Percentiles rank a stretch among this genome's conserved stretches.
Conservation (phyloP, 1,140 invertebrate species). For the Drosophila burlai region DNA sequence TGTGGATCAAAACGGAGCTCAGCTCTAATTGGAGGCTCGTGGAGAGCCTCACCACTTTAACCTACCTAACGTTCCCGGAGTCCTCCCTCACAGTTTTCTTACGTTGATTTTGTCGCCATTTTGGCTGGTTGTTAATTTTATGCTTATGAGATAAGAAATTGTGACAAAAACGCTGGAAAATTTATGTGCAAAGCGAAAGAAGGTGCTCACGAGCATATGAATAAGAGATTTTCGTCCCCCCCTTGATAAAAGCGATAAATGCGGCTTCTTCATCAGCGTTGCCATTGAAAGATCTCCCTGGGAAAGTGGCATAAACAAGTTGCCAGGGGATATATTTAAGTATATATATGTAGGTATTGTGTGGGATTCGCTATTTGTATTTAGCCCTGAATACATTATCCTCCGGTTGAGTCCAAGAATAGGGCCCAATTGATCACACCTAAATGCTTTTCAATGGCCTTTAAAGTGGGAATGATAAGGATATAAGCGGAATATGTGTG, state of each 20-base stretch:
- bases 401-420: constrained; percentile 1
- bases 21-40: too few relatives aligned
- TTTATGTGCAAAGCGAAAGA: constrained; percentile 48
- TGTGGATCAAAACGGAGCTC: too few relatives aligned
- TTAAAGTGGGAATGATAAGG: constrained; percentile 9
- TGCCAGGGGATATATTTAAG: constrained; percentile 15
- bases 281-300: constrained; percentile 19
- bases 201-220: constrained; percentile 56
- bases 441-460: constrained; percentile 15
- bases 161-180: constrained; percentile 76
- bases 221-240: constrained; percentile 56
- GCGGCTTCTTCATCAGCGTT: constrained; percentile 35
- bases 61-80: constrained; percentile 6
- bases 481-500: neutral
- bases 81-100: constrained; percentile 8
- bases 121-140: constrained; percentile 80
- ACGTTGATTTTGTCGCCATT: constrained; percentile 76
- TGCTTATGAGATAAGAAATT: constrained; percentile 80
- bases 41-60: too few relatives aligned
- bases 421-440: constrained; percentile 3
- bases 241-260: constrained; percentile 40
- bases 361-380: constrained; percentile 17
- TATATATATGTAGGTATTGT: neutral
- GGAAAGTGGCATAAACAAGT: constrained; percentile 28
- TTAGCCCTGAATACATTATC: constrained; percentile 48